Conservation (phyloP, 2,113 vertebrate species). For the Muntiacus muntjak region DNA sequence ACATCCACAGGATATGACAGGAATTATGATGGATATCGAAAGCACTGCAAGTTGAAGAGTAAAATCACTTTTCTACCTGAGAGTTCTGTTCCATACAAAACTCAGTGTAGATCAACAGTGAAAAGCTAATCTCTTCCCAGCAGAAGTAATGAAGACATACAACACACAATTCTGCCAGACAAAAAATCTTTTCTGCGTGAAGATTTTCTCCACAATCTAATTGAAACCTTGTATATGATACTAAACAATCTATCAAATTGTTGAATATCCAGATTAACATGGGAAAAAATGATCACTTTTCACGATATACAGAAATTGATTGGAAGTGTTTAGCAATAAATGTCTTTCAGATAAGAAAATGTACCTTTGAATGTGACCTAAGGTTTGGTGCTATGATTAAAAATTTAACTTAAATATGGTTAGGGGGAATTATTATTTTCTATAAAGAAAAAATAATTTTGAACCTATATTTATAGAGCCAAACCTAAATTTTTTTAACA, state of each 20-base stretch:
- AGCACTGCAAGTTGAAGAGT: constrained; percentile 33
- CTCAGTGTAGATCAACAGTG: constrained; percentile 32
- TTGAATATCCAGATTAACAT: not conserved
- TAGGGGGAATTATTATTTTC: not conserved
- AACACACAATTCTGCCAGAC: not conserved
- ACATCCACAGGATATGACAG: constrained; percentile 50
- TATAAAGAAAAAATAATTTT: not conserved
- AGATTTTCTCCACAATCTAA: not conserved
- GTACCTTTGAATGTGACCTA: not conserved
- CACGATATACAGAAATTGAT: not conserved
- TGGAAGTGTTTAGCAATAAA: not conserved
- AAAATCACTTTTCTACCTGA: constrained; percentile 61
- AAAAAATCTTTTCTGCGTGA: not conserved
- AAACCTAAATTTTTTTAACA: not conserved
- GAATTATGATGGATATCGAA: constrained; percentile 58
- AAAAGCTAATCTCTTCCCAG: constrained; percentile 49
- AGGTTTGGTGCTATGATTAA: not conserved
- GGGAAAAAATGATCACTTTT: not conserved
- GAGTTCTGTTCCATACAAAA: constrained; percentile 45
- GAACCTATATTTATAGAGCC: not conserved
- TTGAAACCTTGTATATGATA: constrained; percentile 8
- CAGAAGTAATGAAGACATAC: constrained; percentile 48
- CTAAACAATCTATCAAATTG: not conserved
- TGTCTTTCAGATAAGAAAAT: not conserved
- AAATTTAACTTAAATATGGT: not conserved